Percentiles rank a stretch among this genome's conserved stretches.
These are phyloP conservation scores for Plotosus lineatus DNA, from an alignment of 2,113 vertebrate genomes.

Conservation along the genomic window DNA sequence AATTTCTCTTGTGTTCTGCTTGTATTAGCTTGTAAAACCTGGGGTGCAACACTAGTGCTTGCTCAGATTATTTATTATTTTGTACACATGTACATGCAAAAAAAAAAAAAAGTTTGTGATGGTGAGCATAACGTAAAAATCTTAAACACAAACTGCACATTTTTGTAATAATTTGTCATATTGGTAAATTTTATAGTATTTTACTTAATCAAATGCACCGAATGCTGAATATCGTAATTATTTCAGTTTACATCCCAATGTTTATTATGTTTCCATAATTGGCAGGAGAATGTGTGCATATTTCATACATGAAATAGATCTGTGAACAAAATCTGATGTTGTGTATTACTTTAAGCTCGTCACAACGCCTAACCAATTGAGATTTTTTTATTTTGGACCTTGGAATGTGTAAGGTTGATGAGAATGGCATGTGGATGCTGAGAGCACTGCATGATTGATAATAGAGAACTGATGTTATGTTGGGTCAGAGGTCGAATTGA, in stretches of 20 bases:
- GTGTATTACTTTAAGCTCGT: neutral
- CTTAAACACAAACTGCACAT: neutral
- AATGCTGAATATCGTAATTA: neutral
- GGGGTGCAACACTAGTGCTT: no score
- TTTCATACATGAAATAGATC: neutral
- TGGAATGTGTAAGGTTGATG: no score
- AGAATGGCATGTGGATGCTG: no score
- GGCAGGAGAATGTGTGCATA: neutral
- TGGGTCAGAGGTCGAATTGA: slow-evolving; percentile 35
- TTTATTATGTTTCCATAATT: no score
- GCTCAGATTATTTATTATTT: no score
- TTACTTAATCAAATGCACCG: neutral
- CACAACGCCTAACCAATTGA: neutral
- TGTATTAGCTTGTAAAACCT: no score
- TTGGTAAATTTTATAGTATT: neutral
- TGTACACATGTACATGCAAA: no score
- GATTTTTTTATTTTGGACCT: neutral
- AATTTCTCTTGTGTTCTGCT: no score
- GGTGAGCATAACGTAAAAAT: neutral
- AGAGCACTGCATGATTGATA: slow-evolving; percentile 38
- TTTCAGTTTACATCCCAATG: neutral
- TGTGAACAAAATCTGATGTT: neutral
- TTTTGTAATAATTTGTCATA: neutral
- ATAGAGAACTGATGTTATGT: slow-evolving; percentile 7
- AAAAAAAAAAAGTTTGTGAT: no score